phyloP scores from a whole-genome alignment of 2,797 vertebrate species.

The Brachyalestes nurse region DNA sequence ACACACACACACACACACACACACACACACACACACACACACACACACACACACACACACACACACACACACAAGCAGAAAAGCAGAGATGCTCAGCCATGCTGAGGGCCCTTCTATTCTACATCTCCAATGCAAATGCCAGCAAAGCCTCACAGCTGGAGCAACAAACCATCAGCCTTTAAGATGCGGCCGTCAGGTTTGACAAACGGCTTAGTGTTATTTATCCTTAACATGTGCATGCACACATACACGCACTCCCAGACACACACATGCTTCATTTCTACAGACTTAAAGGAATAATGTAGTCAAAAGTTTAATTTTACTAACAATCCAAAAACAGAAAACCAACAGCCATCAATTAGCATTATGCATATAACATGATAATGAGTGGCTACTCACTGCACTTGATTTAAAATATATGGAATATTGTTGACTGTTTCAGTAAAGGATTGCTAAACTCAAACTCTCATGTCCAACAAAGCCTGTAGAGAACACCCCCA shows the following conservation, averaged over 20 bases:
- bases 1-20: too few relatives aligned
- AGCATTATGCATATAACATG: neutral
- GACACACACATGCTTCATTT: neutral
- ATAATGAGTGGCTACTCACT: neutral
- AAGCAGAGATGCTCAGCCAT: neutral
- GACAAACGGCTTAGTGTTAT: slow-evolving; percentile 33
- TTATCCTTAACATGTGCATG: neutral
- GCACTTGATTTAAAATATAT: too few relatives aligned
- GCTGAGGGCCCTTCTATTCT: slow-evolving; percentile 9
- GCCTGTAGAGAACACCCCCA: too few relatives aligned
- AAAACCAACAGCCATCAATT: neutral
- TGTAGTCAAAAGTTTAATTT: neutral
- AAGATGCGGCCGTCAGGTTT: slow-evolving; percentile 24
- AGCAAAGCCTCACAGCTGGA: slow-evolving; percentile 24
- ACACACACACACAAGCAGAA: neutral
- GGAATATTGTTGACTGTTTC: too few relatives aligned
- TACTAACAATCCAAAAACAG: neutral
- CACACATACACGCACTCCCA: neutral
- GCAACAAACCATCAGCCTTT: slow-evolving; percentile 23
- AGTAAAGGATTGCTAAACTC: too few relatives aligned
- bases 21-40: too few relatives aligned
- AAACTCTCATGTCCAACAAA: too few relatives aligned
- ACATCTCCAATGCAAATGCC: slow-evolving; percentile 9
- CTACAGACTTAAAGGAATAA: neutral
- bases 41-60: too few relatives aligned